Base-by-base conservation (phyloP, 2,113 vertebrate species). In the Heterochromis multidens region DNA sequence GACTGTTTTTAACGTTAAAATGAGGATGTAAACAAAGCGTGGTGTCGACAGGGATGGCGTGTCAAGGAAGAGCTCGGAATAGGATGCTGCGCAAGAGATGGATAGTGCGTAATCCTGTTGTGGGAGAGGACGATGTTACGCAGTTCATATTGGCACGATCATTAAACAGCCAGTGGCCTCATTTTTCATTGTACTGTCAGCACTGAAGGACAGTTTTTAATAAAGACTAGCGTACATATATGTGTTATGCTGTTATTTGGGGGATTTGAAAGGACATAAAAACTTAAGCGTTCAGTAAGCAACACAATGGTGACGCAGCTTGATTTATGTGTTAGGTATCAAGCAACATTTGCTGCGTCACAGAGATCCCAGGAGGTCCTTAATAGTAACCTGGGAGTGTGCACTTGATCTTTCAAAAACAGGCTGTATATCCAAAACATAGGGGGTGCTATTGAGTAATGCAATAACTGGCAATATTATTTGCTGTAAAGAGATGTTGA, bases 71-170 rank as follows among this genome's bases (percentile, higher is more conserved):
- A 89, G 88, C 87, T 86, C 33, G 82, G 92, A 91, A 94, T 91
- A 95, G 94, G 95, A 96, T 96, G 95, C 95, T 96, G 96, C 94
- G 95, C 95, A 93, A 90, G 91, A 94, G 93, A 93, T 91, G 92
- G 86, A 77, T 72, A 91, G 93, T 94, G 95, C 93, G 93, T 93
- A 95, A 94, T 95, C 94, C 89, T 90, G 92, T 78, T 87, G 92
- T 90, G 86, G 91, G 84, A 89, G 80, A 90, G 89, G 89, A 92
- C 85, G 87, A 77, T 92, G 92, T 95, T 95, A 95, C 95, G 95
- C 95, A 95, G 93, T 93, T 93, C 49, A 62, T 79, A 88, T 92
- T 88, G 89, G 60, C 85, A 91, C 91, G 76, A 67, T 65, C 61
- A 35, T 85, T 79, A 54, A 85, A 76, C 87, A 86, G 77, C 79